These are phyloP conservation scores for Pentalonia nigronervosa DNA, from an alignment of 1,140 invertebrate species.

Conservation along the genomic window DNA sequence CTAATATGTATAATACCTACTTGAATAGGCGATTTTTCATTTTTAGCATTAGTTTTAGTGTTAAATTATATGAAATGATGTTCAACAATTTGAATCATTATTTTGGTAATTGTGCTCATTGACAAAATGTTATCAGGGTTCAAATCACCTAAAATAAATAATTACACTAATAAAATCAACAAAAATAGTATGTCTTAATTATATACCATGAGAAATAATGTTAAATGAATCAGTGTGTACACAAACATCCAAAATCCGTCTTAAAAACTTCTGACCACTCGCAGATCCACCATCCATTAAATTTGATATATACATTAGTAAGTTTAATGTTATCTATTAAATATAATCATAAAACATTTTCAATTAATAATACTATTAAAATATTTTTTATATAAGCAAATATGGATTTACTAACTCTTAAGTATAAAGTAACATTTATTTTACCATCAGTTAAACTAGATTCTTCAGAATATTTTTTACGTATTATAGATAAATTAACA, in stretches of 20 bases:
- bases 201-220: slow-evolving; percentile 33
- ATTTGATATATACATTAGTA: slow-evolving; percentile 53
- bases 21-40: slow-evolving; percentile 33
- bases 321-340: slow-evolving; percentile 48
- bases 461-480: slow-evolving; percentile 55
- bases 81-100: slow-evolving; percentile 54
- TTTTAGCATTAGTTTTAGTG: neutral
- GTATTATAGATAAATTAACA: slow-evolving; percentile 48
- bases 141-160: neutral
- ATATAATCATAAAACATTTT: neutral
- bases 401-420: neutral
- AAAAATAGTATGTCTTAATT: neutral
- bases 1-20: neutral
- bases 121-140: slow-evolving; percentile 21
- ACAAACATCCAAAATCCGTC: slow-evolving; percentile 46
- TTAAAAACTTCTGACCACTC: slow-evolving; percentile 47
- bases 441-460: slow-evolving; percentile 42
- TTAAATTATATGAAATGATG: slow-evolving; percentile 55
- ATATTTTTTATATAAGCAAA: neutral
- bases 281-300: slow-evolving; percentile 53
- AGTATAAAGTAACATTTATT: slow-evolving; percentile 50
- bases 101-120: slow-evolving; percentile 43
- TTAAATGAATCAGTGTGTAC: slow-evolving; percentile 32
- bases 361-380: neutral
- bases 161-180: neutral